phyloP scores from a whole-genome alignment of 2,888 invertebrate genomes.

The Cantharis rustica region DNA sequence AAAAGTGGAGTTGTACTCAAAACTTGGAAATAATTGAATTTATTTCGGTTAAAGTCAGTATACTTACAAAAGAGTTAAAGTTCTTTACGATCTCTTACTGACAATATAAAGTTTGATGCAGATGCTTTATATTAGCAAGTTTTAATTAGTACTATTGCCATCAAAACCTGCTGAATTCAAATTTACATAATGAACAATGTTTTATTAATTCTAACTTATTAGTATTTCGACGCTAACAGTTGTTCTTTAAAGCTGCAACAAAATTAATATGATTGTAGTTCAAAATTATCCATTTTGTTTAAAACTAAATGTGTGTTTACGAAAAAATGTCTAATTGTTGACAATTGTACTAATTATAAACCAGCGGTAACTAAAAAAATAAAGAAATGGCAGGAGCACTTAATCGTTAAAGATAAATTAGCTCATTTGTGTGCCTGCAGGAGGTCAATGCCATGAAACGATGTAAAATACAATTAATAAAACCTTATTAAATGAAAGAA shows the following conservation, averaged over 20 bases:
- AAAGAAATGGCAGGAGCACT: constrained; percentile 3
- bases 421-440: constrained; percentile 31
- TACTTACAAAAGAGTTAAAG: constrained; percentile 27
- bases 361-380: neutral
- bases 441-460: constrained; percentile 34
- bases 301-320: neutral
- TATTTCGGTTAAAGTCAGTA: constrained; percentile 11
- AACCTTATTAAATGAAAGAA: constrained; percentile 21
- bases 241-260: constrained; percentile 23
- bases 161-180: constrained; percentile 41
- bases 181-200: constrained; percentile 42
- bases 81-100: constrained; percentile 30
- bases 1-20: neutral
- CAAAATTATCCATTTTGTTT: neutral
- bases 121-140: constrained; percentile 39
- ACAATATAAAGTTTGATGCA: constrained; percentile 34
- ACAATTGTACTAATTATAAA: constrained; percentile 1
- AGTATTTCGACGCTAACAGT: constrained; percentile 25
- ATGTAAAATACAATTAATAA: constrained; percentile 29
- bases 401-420: constrained; percentile 30
- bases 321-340: neutral
- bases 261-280: neutral
- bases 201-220: constrained; percentile 38
- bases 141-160: constrained; percentile 40
- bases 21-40: constrained; percentile 19